Base-by-base conservation (phyloP, 2,888 invertebrate species). In the Leucozona laternaria region DNA sequence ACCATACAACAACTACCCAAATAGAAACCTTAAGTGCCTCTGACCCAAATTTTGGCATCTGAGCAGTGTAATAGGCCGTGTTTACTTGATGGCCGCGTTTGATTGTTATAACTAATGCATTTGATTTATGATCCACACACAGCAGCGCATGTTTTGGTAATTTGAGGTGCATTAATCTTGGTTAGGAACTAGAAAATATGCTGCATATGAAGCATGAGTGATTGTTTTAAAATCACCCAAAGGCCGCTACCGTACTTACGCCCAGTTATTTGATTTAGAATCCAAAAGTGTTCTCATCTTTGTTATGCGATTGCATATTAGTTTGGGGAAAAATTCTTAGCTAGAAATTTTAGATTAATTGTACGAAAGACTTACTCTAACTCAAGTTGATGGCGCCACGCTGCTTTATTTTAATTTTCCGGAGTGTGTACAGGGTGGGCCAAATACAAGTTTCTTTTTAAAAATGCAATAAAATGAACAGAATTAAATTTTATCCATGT, bases 1-100 rank as follows among this genome's bases (percentile, higher is more conserved):
- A 48, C 20, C 5, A 40, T 20, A 11, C 17, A 22, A 15, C 71
- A 48, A 50, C 79, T 77, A 60, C 72, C 75, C 78, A 86, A 82
- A 86, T 86, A 82, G 79, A 86, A 86, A 82, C 73, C 79, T 86
- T 82, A 86, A 86, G 86, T 86, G 86, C 82, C 75, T 86, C 82
- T 86, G 86, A 86, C 86, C 86, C 60, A 86, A 86, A 86, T 86
- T 82, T 86, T 86, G 78, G 82, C 86, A 86, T 73, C 60, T 62
- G 28, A 75, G 34, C 86, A 60, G 22, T 86, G 78, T 86, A 86
- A 79, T 82, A 75, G 70, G 66, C 68, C 79, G 40, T 86, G 82
- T 81, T 86, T 82, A 86, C 82, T 82, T 82, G 60, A 60, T 60
- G 79, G 68, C 43, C 75, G 20, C 57, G 13, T 86, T 78, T 86